phyloP scores from a whole-genome alignment of 2,888 invertebrate genomes.

The Platerodrilus igneus region DNA sequence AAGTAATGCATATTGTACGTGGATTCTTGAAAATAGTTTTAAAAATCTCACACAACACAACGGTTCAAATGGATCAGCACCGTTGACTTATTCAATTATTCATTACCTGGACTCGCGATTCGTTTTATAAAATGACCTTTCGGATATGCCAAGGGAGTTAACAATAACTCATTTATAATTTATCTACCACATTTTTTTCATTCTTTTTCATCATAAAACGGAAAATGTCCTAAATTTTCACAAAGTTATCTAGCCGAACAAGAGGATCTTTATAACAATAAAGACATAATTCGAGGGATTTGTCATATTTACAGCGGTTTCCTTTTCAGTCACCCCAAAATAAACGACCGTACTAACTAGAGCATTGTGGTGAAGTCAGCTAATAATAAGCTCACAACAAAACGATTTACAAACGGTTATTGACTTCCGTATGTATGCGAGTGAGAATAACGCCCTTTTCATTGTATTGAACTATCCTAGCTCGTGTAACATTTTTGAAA shows the following conservation, averaged over 20 bases:
- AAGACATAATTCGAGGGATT: constrained; percentile 28
- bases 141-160: too few relatives aligned
- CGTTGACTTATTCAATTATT: too few relatives aligned
- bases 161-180: too few relatives aligned
- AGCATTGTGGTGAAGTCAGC: constrained; percentile 33
- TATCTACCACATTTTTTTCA: too few relatives aligned
- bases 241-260: constrained; percentile 14
- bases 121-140: too few relatives aligned
- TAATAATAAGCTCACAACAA: constrained; percentile 32
- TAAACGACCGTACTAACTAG: constrained; percentile 36
- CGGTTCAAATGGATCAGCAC: too few relatives aligned
- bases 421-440: constrained; percentile 32
- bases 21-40: too few relatives aligned
- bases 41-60: too few relatives aligned
- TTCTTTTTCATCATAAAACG: too few relatives aligned
- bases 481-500: constrained; percentile 31
- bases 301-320: constrained; percentile 24
- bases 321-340: constrained; percentile 24
- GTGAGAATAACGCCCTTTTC: constrained; percentile 29
- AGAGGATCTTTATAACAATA: constrained; percentile 24
- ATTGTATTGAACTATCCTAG: constrained; percentile 21
- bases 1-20: too few relatives aligned
- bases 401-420: constrained; percentile 33
- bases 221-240: too few relatives aligned
- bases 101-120: too few relatives aligned